These are phyloP conservation scores for Leptoclinus maculatus DNA, from an alignment of 2,797 vertebrate species.

Conservation along the genomic window DNA sequence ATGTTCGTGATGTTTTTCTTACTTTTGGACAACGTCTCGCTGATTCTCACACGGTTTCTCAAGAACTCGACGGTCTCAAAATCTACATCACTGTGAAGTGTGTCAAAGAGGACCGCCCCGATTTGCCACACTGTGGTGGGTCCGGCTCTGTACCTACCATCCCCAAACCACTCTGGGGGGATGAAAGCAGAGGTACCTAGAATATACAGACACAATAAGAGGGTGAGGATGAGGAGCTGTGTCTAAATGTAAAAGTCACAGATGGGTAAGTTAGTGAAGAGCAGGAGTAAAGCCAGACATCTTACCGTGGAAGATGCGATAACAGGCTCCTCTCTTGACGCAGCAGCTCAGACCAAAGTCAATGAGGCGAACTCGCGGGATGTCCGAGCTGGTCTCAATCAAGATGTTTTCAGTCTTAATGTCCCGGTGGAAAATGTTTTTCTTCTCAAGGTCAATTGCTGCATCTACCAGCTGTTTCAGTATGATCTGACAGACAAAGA, in stretches of 20 bases:
- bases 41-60: not conserved
- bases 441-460: not conserved
- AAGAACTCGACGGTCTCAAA: not conserved
- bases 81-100: not conserved
- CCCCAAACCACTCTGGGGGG: constrained; percentile 19
- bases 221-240: not conserved
- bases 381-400: not conserved
- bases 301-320: not conserved
- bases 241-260: not conserved
- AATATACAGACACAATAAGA: not conserved
- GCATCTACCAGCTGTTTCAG: too few species aligned
- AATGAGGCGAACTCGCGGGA: not conserved
- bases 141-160: not conserved
- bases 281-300: not conserved
- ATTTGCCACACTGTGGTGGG: constrained; percentile 46
- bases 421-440: constrained; percentile 24
- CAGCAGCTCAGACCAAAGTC: constrained; percentile 49
- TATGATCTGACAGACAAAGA: too few species aligned
- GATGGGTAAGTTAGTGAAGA: not conserved
- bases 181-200: not conserved
- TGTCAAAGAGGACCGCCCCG: constrained; percentile 21
- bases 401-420: constrained; percentile 44
- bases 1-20: not conserved
- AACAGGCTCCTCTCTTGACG: not conserved
- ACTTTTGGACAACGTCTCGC: not conserved